Evolutionary conservation across 1,140 invertebrate species (phyloP), one percentile per base, ranked within the genome.

Genomic region (Drosophila erecta): DNA sequence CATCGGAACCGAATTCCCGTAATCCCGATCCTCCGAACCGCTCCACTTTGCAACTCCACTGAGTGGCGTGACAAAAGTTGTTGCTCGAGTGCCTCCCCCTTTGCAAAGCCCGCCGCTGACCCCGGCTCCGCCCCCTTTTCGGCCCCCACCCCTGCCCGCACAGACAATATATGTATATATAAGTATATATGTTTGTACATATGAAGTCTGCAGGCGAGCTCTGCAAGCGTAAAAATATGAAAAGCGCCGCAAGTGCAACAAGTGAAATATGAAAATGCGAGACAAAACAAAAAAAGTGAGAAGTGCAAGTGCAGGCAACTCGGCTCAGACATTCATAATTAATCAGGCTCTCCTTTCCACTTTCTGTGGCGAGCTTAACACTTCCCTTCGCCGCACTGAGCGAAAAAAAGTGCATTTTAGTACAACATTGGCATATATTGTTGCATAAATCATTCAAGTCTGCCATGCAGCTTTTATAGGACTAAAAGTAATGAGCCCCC

Each of bases 141-240:
- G 27, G 11, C 10, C 41, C 37, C 30, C 11, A 37, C 46, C 3
- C n/a, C 37, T 4, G 0, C 4, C n/a, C 14, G 20, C 30, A 24
- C 47, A 61, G 47, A 61, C 49, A 53, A 33, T 49, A 49, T 46
- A 20, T 11, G 11, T 20, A 44, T 12, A 20, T 44, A 11, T 20
- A 38, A 4, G 11, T 30, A 15, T 24, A 11, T 20, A 12, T 10
- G 17, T 20, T 20, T 43, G 10, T 43, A 11, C 11, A 20, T 53
- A 61, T 33, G 38, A 62, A 54, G 49, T 62, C 74, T 64, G 64
- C 58, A 60, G 37, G 81, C 74, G 46, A 86, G 62, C 74, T 87
- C 50, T 17, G 74, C 75, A 79, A 87, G 83, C 81, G 83, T 86
- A 86, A 86, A 86, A 86, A 86, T 86, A 86, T 86, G 78, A 86